phyloP scores from a whole-genome alignment of 2,797 vertebrate species.

The Catharus ustulatus region DNA sequence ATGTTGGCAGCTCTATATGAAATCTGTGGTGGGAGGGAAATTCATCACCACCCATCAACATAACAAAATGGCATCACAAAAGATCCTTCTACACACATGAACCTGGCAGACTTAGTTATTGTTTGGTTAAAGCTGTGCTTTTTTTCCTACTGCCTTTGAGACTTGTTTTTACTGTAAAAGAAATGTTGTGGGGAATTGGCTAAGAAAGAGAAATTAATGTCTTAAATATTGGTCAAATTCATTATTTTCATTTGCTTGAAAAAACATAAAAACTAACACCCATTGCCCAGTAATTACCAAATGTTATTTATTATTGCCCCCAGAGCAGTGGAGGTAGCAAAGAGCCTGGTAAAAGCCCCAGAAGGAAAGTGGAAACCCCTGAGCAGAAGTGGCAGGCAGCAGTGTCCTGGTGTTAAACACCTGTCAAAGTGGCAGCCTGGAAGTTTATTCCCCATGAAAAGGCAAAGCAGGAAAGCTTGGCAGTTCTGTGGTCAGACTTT shows the following conservation, averaged over 20 bases:
- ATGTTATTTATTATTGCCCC: background rate
- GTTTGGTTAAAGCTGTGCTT: background rate
- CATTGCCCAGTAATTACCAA: background rate
- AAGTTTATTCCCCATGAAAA: background rate
- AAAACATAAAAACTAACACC: background rate
- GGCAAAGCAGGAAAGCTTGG: background rate
- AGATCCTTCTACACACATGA: background rate
- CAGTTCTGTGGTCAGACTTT: background rate
- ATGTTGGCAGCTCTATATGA: background rate
- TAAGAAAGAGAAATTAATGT: background rate
- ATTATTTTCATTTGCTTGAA: background rate
- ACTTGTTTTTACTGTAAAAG: background rate
- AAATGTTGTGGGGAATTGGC: background rate
- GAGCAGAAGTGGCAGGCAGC: background rate
- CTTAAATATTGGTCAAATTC: background rate
- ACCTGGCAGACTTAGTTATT: background rate
- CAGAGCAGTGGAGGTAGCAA: background rate
- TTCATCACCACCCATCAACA: background rate
- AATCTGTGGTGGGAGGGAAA: background rate
- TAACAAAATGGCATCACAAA: background rate
- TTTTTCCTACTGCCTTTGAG: background rate
- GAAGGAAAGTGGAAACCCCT: background rate
- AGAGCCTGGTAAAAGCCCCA: background rate
- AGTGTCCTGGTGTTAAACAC: fast-evolving
- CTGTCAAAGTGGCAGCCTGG: background rate